These are phyloP conservation scores for Tokudaia tokunoshimensis DNA, from an alignment of 2,797 vertebrate species.

Conservation along the genomic window DNA sequence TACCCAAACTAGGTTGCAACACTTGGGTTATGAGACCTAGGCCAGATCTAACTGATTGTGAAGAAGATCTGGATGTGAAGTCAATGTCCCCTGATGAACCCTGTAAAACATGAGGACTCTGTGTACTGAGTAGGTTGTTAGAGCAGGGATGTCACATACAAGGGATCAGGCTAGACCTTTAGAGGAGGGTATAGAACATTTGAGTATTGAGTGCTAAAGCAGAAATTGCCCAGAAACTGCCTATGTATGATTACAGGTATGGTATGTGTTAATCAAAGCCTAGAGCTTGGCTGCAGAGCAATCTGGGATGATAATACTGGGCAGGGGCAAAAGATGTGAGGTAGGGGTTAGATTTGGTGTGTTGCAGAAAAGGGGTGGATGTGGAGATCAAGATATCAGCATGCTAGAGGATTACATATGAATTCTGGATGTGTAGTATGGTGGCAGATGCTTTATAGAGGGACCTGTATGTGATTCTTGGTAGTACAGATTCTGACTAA, in stretches of 20 bases:
- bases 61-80: not conserved
- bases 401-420: not conserved
- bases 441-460: not conserved
- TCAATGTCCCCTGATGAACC: not conserved
- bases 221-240: not conserved
- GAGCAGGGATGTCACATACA: not conserved
- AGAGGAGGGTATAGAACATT: not conserved
- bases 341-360: not conserved
- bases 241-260: not conserved
- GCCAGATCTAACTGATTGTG: not conserved
- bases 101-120: not conserved
- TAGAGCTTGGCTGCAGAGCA: not conserved
- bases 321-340: not conserved
- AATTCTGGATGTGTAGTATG: not conserved
- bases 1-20: not conserved
- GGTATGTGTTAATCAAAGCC: not conserved
- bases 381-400: not conserved
- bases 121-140: not conserved
- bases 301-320: not conserved
- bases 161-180: not conserved
- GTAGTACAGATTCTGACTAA: not conserved
- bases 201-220: not conserved
- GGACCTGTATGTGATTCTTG: not conserved
- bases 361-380: not conserved
- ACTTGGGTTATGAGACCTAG: not conserved